phyloP scores from a whole-genome alignment of 2,888 invertebrate genomes.

The Dorcus hopei region DNA sequence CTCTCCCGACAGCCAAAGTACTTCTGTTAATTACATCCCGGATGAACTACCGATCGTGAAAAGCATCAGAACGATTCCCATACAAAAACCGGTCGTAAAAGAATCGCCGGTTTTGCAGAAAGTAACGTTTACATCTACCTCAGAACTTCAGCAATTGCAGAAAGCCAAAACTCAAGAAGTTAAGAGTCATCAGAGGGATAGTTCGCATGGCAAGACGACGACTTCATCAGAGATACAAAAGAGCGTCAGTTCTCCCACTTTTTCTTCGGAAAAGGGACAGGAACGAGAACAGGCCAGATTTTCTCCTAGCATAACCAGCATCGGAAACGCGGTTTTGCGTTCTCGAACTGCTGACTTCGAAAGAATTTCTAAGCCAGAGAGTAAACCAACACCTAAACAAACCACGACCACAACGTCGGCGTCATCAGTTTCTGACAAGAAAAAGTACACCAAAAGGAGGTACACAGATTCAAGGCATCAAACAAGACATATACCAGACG shows the following conservation, averaged over 20 bases:
- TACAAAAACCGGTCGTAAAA: conserved; percentile 25
- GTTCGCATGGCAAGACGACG: conserved; percentile 7
- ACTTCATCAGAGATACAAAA: conserved; percentile 30
- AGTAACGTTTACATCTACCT: conserved; percentile 62
- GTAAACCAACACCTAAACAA: conserved; percentile 48
- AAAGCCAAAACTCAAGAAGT: conserved; percentile 31
- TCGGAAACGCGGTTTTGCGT: conserved; percentile 63
- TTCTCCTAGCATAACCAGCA: conserved; percentile 61
- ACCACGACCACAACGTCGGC: conserved; percentile 37
- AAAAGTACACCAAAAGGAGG: conserved; percentile 59
- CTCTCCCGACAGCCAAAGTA: conserved; percentile 55
- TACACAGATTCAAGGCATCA: conserved; percentile 61
- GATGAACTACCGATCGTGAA: conserved; percentile 43
- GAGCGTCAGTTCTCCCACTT: conserved; percentile 32
- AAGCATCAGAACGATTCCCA: conserved; percentile 21
- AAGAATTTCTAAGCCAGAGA: conserved; percentile 55
- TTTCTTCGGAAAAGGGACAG: conserved; percentile 15
- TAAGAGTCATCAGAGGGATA: conserved; percentile 1
- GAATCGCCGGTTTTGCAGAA: conserved; percentile 50
- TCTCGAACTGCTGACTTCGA: conserved; percentile 69
- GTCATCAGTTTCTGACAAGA: conserved; percentile 49
- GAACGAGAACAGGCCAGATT: conserved; percentile 42
- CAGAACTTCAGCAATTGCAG: conserved; percentile 45
- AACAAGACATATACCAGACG: conserved; percentile 57
- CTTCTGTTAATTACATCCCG: conserved; percentile 55